A percentile compares a stretch with the other conserved stretches of the same genome.
phyloP scores from a whole-genome alignment of 1,140 invertebrate genomes.

The Neotoxoptera formosana region DNA sequence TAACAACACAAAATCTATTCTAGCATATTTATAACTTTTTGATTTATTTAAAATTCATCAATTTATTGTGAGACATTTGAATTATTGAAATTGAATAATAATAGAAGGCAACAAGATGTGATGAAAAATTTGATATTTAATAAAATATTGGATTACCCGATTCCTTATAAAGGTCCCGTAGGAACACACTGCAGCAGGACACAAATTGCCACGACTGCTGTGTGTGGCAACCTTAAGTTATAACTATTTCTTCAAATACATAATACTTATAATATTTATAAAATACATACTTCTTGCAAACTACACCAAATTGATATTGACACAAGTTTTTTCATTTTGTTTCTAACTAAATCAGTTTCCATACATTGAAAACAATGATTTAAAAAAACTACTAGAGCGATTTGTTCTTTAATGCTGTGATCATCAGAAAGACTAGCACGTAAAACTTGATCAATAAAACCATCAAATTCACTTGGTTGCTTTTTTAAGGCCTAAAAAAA shows the following conservation, averaged over 20 bases:
- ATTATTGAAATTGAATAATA: too few relatives aligned
- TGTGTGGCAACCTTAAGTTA: not conserved
- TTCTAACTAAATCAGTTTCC: slow-evolving; percentile 91
- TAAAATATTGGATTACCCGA: not conserved
- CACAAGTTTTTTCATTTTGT: slow-evolving; percentile 90
- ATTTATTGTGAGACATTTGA: too few relatives aligned
- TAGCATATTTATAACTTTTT: too few relatives aligned
- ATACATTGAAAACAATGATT: slow-evolving; percentile 98
- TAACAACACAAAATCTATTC: too few relatives aligned
- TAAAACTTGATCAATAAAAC: slow-evolving; percentile 88
- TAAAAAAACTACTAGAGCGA: slow-evolving; percentile 86
- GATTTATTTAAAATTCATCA: too few relatives aligned
- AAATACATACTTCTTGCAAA: slow-evolving; percentile 73
- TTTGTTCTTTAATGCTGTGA: slow-evolving; percentile 80
- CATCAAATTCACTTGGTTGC: slow-evolving; percentile 80
- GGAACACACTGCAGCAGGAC: too few relatives aligned
- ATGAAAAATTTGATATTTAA: not conserved
- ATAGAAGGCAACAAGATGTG: too few relatives aligned
- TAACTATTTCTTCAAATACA: not conserved
- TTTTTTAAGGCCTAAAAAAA: slow-evolving; percentile 77
- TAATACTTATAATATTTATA: not conserved
- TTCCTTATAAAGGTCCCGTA: too few relatives aligned
- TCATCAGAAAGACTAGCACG: slow-evolving; percentile 72
- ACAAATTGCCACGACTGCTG: too few relatives aligned
- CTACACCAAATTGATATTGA: slow-evolving; percentile 95